Conservation (phyloP, 2,888 invertebrate genomes). For the Mactromeris polynyma region DNA sequence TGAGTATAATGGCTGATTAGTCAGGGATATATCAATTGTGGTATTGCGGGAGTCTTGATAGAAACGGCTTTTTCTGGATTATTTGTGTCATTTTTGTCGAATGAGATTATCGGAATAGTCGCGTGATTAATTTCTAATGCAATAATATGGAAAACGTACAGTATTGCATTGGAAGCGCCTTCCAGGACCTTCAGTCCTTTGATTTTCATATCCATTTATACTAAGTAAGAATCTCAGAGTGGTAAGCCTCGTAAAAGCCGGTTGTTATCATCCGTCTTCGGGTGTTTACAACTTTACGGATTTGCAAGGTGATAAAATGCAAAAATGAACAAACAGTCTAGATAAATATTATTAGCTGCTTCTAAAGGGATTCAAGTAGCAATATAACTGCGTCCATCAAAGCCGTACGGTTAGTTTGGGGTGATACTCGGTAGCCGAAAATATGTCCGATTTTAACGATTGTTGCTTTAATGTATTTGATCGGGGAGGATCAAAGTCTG, state of each 20-base stretch:
- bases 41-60: too few species aligned
- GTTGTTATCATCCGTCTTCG: slow-evolving; percentile 17
- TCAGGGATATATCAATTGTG: too few species aligned
- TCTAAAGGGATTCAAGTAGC: slow-evolving; percentile 14
- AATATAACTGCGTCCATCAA: not conserved
- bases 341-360: slow-evolving; percentile 43
- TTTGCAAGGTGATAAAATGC: slow-evolving; percentile 49
- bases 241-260: not conserved
- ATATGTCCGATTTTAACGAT: not conserved
- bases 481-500: not conserved
- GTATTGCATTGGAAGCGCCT: too few species aligned
- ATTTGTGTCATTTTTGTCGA: too few species aligned
- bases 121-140: too few species aligned
- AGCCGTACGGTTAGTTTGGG: not conserved
- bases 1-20: too few species aligned
- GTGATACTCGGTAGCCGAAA: not conserved
- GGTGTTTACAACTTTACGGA: slow-evolving; percentile 47
- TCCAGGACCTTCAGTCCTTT: too few species aligned
- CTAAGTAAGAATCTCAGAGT: too few species aligned
- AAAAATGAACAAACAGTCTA: slow-evolving; percentile 38
- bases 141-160: too few species aligned
- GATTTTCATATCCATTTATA: too few species aligned
- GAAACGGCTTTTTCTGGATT: too few species aligned
- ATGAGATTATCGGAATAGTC: too few species aligned
- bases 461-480: not conserved